These are phyloP conservation scores for Solenodon paradoxus DNA, from an alignment of 2,113 vertebrate genomes.

Conservation along the genomic window DNA sequence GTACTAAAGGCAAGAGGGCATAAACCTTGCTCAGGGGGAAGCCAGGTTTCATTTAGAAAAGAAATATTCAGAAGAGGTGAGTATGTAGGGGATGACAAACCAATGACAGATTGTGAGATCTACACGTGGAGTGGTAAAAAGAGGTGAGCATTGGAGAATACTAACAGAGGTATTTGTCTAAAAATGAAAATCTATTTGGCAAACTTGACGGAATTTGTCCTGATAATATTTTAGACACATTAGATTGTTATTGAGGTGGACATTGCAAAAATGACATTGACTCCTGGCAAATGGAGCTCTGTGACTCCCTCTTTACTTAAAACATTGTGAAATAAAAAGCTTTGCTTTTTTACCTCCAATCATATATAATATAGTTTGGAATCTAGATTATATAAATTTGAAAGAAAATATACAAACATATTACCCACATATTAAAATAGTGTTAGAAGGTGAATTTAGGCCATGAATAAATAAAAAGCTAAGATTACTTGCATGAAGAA, in stretches of 20 bases:
- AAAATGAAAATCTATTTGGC: neutral
- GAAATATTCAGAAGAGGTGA: neutral
- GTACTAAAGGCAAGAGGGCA: neutral
- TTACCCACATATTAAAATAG: neutral
- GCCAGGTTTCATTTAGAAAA: neutral
- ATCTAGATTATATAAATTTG: neutral
- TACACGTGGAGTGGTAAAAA: neutral
- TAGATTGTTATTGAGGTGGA: neutral
- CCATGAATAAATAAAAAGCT: neutral
- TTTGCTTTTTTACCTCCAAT: neutral
- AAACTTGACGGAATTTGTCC: neutral
- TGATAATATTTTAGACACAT: neutral
- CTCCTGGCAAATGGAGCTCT: neutral
- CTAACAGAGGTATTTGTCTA: neutral
- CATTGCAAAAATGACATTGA: neutral
- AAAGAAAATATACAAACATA: neutral
- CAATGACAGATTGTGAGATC: neutral
- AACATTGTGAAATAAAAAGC: neutral
- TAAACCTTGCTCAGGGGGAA: neutral
- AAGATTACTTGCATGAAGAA: too few species aligned
- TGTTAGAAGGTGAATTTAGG: neutral
- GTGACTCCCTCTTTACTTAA: neutral
- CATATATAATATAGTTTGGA: neutral
- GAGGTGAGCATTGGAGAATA: neutral
- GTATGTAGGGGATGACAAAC: neutral